These are phyloP conservation scores for Struthio camelus DNA, from an alignment of 2,113 vertebrate species.

Conservation along the genomic window DNA sequence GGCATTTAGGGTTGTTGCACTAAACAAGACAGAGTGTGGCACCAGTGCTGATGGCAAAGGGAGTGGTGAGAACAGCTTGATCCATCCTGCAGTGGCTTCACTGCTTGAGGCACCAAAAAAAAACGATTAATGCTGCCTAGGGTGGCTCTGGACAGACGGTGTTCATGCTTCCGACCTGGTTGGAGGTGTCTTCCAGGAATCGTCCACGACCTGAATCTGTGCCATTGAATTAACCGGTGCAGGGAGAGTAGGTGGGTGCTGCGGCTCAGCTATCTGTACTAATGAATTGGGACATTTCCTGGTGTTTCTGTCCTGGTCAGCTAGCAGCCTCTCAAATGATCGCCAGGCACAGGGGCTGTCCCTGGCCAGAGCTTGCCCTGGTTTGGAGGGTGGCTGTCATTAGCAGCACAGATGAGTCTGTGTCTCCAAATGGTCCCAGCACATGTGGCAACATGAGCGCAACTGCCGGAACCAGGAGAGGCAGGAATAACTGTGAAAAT, in stretches of 20 bases:
- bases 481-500: too few relatives aligned
- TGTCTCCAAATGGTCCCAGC: too few relatives aligned
- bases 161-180: neutral
- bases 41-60: neutral
- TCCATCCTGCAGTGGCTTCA: fast-evolving
- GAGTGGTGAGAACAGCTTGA: neutral
- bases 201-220: neutral
- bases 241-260: neutral
- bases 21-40: neutral
- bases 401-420: fast-evolving
- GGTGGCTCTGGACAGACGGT: fast-evolving
- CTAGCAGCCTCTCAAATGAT: neutral
- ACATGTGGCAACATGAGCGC: too few relatives aligned
- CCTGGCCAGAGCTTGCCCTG: neutral
- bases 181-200: neutral
- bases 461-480: too few relatives aligned
- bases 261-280: neutral
- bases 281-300: too few relatives aligned
- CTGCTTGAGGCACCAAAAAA: neutral
- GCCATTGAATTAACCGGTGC: neutral
- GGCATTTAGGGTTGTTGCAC: neutral
- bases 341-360: neutral
- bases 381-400: neutral
- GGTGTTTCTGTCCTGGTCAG: too few relatives aligned
- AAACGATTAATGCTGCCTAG: fast-evolving